Evolutionary conservation across 1,140 invertebrate species (phyloP), one percentile per base, ranked within the genome.

Genomic region (Drosophila punjabiensis): DNA sequence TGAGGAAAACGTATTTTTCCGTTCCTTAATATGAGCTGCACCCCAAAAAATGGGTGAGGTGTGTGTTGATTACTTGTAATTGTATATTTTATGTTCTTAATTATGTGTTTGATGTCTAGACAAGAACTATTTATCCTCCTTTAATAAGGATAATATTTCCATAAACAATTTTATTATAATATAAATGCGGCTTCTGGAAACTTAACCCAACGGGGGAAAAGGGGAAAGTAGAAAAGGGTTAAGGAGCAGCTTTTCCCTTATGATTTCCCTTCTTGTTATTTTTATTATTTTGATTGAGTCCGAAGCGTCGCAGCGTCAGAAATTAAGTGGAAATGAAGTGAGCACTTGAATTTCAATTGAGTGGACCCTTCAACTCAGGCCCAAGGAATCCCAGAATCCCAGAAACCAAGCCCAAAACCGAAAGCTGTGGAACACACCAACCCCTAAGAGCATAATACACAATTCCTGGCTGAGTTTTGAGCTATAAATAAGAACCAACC

Each of bases 301-400:
- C 61, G 52, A 70, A 39, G 68, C 68, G 68, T 75, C 69, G 39
- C 69, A 74, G 77, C 69, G 61, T 79, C 70, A 76, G 41, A 76
- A 81, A 81, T 81, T 76, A 81, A 81, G 77, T 80, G 77, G 69
- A 60, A 63, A 69, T 69, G 77, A 81, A 81, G 79, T 81, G 78
- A 75, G 77, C 77, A 69, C 79, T 81, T 81, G 79, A 80, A 81
- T 81, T 81, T 80, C 79, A 81, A 81, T 81, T 80, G 47, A 81
- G 70, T 80, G 43, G 55, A 47, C 20, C 55, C 60, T 64, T 59
- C 39, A 32, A n/a, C 20, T 64, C 9, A 37, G 56, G 4, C 53
- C 64, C 56, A 39, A 55, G 37, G 37, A 39, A 37, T 45, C 43
- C 28, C 32, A 67, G 39, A 41, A 45, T 39, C 28, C 33, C 39